These are phyloP conservation scores for Spatulosminthurus flaviceps DNA, from an alignment of 2,888 invertebrate genomes.

Conservation along the genomic window DNA sequence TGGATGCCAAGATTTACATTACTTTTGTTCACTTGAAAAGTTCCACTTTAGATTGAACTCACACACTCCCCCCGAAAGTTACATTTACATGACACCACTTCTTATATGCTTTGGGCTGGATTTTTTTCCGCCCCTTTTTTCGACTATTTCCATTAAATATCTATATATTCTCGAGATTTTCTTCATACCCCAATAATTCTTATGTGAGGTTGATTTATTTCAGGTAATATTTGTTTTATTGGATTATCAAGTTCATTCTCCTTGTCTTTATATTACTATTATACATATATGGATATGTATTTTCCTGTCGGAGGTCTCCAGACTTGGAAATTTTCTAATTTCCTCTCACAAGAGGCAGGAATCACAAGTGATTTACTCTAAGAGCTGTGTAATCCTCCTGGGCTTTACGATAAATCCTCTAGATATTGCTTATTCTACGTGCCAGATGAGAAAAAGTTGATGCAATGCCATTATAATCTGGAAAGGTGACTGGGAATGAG, in stretches of 20 bases:
- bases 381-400: slow-evolving; percentile 1
- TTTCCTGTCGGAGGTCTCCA: too few relatives aligned
- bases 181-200: slow-evolving; percentile 4
- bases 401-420: slow-evolving; percentile 19
- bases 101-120: neutral
- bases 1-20: slow-evolving; percentile 18
- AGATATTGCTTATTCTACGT: slow-evolving; percentile 22
- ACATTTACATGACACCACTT: neutral
- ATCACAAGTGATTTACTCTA: slow-evolving; percentile 18
- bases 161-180: neutral
- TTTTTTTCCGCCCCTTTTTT: too few relatives aligned
- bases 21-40: neutral
- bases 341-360: neutral
- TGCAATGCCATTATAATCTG: neutral
- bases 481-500: slow-evolving; percentile 1
- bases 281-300: too few relatives aligned
- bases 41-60: neutral
- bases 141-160: neutral
- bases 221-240: slow-evolving; percentile 23
- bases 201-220: slow-evolving; percentile 1
- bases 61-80: neutral
- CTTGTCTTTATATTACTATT: neutral
- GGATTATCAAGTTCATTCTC: neutral
- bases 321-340: neutral
- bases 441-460: slow-evolving; percentile 14